Evolutionary conservation across 2,113 vertebrate species (phyloP), one percentile per base, ranked within the genome.

Genomic region (Cyrtonyx montezumae): DNA sequence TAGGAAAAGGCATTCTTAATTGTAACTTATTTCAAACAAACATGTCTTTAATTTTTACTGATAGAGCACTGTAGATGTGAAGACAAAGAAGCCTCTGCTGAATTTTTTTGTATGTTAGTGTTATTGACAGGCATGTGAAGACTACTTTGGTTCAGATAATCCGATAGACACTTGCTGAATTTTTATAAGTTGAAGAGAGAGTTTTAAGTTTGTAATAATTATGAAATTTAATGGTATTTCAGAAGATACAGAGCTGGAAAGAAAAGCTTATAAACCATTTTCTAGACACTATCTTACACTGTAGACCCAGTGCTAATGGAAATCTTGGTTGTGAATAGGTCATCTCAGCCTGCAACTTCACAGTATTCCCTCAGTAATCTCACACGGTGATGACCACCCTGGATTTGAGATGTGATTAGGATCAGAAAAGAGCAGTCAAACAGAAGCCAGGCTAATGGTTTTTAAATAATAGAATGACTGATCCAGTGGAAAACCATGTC

Each of bases 1-100:
- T 74, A 73, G 58, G 78, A 87, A 93, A 87, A 92, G 92, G 66
- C 74, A 74, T 91, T 87, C 86, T 84, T 78, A 89, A 84, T 77
- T 74, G 19, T 76, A 91, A 93, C 78, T 95, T 93, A 81, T 62
- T 93, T 92, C 78, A 89, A 84, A 93, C 71, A 92, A 94, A 94
- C 69, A 23, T 91, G 43, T 79, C 86, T 89, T 89, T 91, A 93
- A 45, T 82, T 94, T 92, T 90, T 95, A 82, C 91, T 71, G 84
- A 69, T 79, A 73, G n/a, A 79, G 30, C 36, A 58, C 87, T 84
- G 66, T n/a, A 91, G 30, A 68, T 0, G 0, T 23, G 36, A 84
- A 53, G 43, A 42, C 16, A 91, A 81, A 83, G 76, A 81, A 79
- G 11, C 2, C 2, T 71, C 42, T 37, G 28, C 32, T 75, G 9